Conservation (phyloP, 92 coral and sea anemone species). For the Bergia sp. region DNA sequence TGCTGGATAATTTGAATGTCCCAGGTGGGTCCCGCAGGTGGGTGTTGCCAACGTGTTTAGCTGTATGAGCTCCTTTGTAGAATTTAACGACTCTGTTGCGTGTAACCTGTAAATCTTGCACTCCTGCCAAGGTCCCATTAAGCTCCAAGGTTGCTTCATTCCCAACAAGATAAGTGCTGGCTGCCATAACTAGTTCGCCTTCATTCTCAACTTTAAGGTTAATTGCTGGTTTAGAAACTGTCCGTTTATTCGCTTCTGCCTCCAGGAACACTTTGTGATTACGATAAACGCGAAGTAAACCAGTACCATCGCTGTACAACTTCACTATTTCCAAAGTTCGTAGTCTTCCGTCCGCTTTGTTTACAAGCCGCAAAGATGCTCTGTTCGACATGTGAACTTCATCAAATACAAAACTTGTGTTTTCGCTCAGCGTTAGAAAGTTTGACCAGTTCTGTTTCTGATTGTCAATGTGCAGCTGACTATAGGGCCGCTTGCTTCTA, state of each 20-base stretch:
- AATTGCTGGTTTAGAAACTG: constrained; percentile 53
- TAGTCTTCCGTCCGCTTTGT: constrained; percentile 35
- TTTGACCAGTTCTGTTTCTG: constrained; percentile 54
- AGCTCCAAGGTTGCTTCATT: constrained; percentile 50
- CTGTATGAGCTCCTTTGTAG: constrained; percentile 53
- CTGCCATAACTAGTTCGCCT: constrained; percentile 57
- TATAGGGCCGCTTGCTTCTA: constrained; percentile 52
- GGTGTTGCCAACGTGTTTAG: constrained; percentile 7
- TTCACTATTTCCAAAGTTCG: constrained; percentile 42
- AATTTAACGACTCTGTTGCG: constrained; percentile 56
- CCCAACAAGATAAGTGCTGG: constrained; percentile 55
- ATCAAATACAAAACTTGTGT: constrained; percentile 42
- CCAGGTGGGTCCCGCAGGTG: constrained; percentile 26
- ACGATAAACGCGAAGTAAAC: constrained; percentile 58
- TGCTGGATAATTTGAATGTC: constrained; percentile 55
- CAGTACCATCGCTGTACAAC: constrained; percentile 60
- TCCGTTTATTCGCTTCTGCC: constrained; percentile 22
- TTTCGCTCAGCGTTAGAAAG: constrained; percentile 61
- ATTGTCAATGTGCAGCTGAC: constrained; percentile 59
- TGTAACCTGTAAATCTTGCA: constrained; percentile 59
- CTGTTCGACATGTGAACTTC: constrained; percentile 57
- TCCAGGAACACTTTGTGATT: constrained; percentile 53
- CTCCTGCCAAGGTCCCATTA: constrained; percentile 69
- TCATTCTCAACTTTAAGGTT: constrained; percentile 57
- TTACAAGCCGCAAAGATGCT: constrained; percentile 58